Evolutionary conservation across 1,140 invertebrate species (phyloP).

Genomic region (Panagrolaimus sp.): DNA sequence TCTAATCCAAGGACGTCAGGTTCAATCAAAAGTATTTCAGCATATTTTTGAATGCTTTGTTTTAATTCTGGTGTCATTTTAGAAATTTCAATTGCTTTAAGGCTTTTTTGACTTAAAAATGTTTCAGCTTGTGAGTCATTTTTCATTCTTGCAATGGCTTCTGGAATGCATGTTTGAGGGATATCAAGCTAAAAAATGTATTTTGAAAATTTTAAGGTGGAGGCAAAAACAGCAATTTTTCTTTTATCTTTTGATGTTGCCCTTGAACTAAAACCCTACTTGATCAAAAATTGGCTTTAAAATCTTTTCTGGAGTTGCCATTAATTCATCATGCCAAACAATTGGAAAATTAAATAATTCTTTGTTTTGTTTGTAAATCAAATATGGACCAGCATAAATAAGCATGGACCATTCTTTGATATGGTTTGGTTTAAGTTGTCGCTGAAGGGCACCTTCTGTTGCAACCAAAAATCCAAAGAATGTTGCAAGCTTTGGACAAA

Average conservation of each 20-base stretch:
- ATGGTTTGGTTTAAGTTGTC: neutral
- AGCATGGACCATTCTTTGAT: neutral
- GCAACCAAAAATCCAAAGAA: neutral
- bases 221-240: too few species aligned
- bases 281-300: neutral
- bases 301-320: neutral
- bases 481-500: neutral
- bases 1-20: neutral
- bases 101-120: neutral
- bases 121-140: neutral
- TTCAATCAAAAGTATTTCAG: neutral
- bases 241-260: neutral
- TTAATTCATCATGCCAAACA: constrained; percentile 2
- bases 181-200: neutral
- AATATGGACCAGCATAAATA: neutral
- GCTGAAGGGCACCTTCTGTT: neutral
- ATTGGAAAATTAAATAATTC: neutral
- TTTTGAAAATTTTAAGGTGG: too few species aligned
- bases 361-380: neutral
- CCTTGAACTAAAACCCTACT: too few species aligned
- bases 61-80: neutral
- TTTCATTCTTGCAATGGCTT: neutral
- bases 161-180: neutral
- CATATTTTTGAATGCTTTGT: neutral
- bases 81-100: neutral